Evolutionary conservation across 2,797 vertebrate genomes (phyloP).

Genomic region (Danio tinwini): DNA sequence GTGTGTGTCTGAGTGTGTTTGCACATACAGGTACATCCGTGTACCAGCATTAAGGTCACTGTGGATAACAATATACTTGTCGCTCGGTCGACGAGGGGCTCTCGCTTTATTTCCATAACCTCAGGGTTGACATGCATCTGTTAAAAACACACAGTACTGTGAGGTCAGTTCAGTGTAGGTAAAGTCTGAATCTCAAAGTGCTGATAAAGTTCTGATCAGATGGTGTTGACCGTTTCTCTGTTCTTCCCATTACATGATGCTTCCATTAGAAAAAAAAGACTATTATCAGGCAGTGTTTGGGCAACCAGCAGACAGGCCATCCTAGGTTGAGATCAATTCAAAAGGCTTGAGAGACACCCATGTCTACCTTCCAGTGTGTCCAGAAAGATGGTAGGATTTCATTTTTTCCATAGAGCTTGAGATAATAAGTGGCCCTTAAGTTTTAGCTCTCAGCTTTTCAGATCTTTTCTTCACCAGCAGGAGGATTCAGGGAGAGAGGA

Average conservation of each 20-base stretch:
- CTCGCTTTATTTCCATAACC: slow-evolving; percentile 54
- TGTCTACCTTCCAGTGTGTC: not conserved
- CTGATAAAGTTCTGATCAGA: slow-evolving; percentile 28
- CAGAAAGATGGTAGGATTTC: slow-evolving; percentile 7
- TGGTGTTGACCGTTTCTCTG: slow-evolving; percentile 44
- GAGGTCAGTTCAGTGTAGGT: slow-evolving; percentile 31
- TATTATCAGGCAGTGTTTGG: not conserved
- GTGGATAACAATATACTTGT: slow-evolving; percentile 56
- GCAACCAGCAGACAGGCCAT: not conserved
- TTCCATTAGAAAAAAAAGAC: slow-evolving; percentile 21
- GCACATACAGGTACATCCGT: slow-evolving; percentile 29
- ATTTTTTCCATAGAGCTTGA: slow-evolving; percentile 1
- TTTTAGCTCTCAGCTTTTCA: not conserved
- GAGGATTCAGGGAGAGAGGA: slow-evolving; percentile 14
- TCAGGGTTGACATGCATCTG: slow-evolving; percentile 58
- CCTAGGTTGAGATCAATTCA: not conserved
- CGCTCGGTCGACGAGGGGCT: slow-evolving; percentile 45
- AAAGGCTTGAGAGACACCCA: not conserved
- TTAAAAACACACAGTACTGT: slow-evolving; percentile 36
- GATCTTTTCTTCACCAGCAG: slow-evolving; percentile 10
- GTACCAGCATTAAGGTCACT: slow-evolving; percentile 54
- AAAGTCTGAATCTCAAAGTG: slow-evolving; percentile 37
- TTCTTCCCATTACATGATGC: slow-evolving; percentile 46
- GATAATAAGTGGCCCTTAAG: not conserved
- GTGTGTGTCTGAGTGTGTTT: slow-evolving; percentile 33